Conservation (phyloP, 2,888 invertebrate species). For the Synergus itoensis region DNA sequence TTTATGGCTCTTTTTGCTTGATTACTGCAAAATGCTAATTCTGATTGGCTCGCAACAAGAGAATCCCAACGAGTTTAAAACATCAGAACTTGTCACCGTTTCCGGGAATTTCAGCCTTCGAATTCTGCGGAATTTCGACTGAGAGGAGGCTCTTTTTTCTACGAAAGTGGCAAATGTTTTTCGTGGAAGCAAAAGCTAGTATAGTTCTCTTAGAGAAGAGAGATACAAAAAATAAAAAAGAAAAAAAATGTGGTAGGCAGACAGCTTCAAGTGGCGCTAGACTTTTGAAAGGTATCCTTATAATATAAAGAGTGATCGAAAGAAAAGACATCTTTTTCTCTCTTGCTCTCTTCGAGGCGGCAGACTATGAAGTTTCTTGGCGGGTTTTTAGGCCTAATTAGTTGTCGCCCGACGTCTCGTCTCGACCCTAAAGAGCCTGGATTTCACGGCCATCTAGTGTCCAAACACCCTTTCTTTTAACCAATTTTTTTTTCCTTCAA, state of each 20-base stretch:
- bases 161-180: conserved; percentile 33
- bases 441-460: conserved; percentile 62
- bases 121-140: conserved; percentile 30
- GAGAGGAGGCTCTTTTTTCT: conserved; percentile 29
- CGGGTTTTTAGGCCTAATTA: conserved; percentile 77
- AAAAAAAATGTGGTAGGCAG: conserved; percentile 39
- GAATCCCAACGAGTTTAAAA: conserved; percentile 31
- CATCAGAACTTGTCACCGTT: conserved; percentile 13
- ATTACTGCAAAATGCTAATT: conserved; percentile 34
- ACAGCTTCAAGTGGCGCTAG: conserved; percentile 58
- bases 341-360: conserved; percentile 55
- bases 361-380: conserved; percentile 64
- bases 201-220: conserved; percentile 9
- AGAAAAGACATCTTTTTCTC: conserved; percentile 33
- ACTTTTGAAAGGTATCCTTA: conserved; percentile 46
- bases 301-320: conserved; percentile 48
- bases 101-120: conserved; percentile 40
- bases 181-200: conserved; percentile 29
- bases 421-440: conserved; percentile 61
- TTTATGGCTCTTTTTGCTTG: conserved; percentile 14
- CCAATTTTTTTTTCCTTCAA: conserved; percentile 18
- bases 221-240: conserved; percentile 35
- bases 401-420: conserved; percentile 75
- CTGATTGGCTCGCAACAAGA: conserved; percentile 22
- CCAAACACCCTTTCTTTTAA: conserved; percentile 55